These are phyloP conservation scores for Eurystomus gularis DNA, from an alignment of 2,113 vertebrate genomes.

Conservation along the genomic window DNA sequence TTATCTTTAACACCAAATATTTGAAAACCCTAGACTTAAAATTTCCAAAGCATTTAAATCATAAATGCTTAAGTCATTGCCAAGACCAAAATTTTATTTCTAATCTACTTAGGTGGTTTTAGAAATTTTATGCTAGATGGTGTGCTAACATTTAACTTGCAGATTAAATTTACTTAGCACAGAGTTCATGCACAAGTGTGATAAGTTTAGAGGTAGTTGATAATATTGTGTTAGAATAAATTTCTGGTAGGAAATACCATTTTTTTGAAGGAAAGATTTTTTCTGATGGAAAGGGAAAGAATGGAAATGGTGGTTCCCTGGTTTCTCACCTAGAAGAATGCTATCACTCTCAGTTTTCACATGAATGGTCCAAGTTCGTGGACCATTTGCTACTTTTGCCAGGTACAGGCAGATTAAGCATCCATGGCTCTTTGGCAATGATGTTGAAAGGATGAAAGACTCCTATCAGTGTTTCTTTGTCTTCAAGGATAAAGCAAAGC, in stretches of 20 bases:
- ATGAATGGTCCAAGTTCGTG: background rate
- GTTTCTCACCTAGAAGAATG: background rate
- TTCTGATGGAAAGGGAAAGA: background rate
- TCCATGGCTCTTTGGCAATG: background rate
- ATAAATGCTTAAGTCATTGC: background rate
- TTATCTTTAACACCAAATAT: background rate
- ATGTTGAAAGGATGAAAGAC: slow-evolving; percentile 20
- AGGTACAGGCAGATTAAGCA: slow-evolving; percentile 28
- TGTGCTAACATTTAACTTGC: background rate
- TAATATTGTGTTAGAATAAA: background rate
- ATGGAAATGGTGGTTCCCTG: background rate
- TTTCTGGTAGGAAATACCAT: background rate
- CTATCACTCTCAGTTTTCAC: slow-evolving; percentile 28
- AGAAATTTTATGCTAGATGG: background rate
- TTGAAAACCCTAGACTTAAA: background rate
- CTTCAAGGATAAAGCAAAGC: background rate
- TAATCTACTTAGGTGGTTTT: background rate
- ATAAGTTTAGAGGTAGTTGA: background rate
- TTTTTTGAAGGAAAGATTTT: background rate
- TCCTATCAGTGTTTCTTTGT: slow-evolving; percentile 11
- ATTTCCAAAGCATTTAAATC: background rate
- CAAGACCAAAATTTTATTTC: background rate
- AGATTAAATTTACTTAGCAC: background rate
- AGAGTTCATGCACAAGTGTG: background rate
- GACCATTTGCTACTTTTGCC: slow-evolving; percentile 44